Evolutionary conservation across 2,797 vertebrate genomes (phyloP), one percentile per base, ranked within the genome.

Genomic region (Pseudochromis fuscus): DNA sequence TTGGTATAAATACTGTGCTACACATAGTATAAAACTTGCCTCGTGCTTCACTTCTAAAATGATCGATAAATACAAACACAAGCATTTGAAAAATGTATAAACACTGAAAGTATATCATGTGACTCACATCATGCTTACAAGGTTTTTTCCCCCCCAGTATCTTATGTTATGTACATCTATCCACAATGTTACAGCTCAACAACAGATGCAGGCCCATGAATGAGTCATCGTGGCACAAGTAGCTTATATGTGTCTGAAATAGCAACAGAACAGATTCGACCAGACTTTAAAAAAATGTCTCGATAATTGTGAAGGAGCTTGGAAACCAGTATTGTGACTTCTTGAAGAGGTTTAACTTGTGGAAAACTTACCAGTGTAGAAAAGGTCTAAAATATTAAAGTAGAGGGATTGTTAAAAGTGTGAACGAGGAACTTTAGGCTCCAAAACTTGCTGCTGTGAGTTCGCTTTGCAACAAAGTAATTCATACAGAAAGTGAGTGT

Each of bases 221-320:
- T 13, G 12, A 38, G 35, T 30, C 30, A 8, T 25, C 21, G 13
- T 3, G 31, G 15, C 2, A 7, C 5, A 3, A 11, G 13, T 31
- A 44, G 25, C 11, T 28, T 15, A 60, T 28, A 16, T 12, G 28
- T 30, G 8, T 60, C 21, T 45, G 40, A 8, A 11, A 21, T 11
- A 21, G 10, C 42, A 45, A 23, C 7, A 44, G 37, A 16, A 38
- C 37, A 16, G 37, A 16, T 12, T 5, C 4, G 37, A 4, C 13
- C 37, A 15, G 16, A 38, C 13, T 3, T 15, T 38, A 15, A 15
- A 18, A 16, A 16, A 35, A 38, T 38, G 12, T 18, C 44, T 67
- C 50, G 61, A 46, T 46, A 61, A 65, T 33, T 56, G 6, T 23
- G 46, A 52, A 28, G 4, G 10, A 51, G 8, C 49, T 44, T 62